Base-by-base conservation (phyloP, 2,797 vertebrate species). In the Carduelis carduelis region DNA sequence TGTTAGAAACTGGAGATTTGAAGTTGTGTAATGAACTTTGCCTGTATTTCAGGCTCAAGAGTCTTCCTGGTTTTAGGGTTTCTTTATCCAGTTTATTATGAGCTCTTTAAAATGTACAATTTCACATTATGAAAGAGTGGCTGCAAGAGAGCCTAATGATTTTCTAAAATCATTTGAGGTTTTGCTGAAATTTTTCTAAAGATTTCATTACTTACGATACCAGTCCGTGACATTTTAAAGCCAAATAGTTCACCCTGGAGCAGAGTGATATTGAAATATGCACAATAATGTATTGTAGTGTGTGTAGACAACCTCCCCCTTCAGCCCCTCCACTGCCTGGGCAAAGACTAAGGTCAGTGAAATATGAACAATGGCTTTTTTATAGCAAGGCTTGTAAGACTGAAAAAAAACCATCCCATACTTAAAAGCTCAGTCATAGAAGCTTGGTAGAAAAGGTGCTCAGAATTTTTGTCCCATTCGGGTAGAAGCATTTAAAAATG, bases 361-460 rank as follows among this genome's bases (percentile, higher is more conserved):
- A 88, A 91, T 84, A 84, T 4, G 83, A 96, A 84, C 87, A 96
- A 60, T 76, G 59, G 28, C 28, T 61, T 68, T 96, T 83, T 89
- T 76, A 78, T 86, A 79, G 28, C 47, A 50, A 57, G 69, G 20
- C 59, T 72, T 76, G 19, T 52, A 79, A 78, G 39, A 39, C 56
- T 76, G 8, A 50, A 82, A 84, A 71, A 32, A 60, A 35, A 5
- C 0, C 5, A 17, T 6, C 4, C 8, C 14, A 8, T 66, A 41
- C 30, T 83, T 88, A 83, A 92, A 81, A 84, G 56, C 30, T 72
- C 83, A 69, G 37, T 93, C 5, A 1, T n/a, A 50, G 32, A 72
- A 76, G 21, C 28, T 71, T 0, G 0, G 34, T 56, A 63, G 37
- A 63, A 86, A 81, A 91, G 27, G 14, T 90, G 35, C 52, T 94